phyloP scores from a whole-genome alignment of 2,113 vertebrate species.

The Protobothrops flavoviridis region DNA sequence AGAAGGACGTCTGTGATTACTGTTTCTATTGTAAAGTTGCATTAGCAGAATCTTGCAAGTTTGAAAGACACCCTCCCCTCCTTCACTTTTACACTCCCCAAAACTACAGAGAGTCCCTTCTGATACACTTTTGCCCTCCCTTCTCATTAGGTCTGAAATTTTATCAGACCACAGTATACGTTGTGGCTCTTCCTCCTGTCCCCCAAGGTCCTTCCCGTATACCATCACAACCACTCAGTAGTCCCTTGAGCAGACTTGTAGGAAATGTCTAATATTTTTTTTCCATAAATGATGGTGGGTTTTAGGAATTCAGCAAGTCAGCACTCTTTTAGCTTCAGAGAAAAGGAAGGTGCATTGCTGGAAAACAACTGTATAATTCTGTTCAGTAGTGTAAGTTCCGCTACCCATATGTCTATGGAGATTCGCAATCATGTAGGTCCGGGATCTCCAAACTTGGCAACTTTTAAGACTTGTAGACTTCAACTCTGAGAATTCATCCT shows the following conservation, averaged over 20 bases:
- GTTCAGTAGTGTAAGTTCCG: not conserved
- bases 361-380: not conserved
- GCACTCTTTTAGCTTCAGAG: not conserved
- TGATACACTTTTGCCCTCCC: not conserved
- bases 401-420: not conserved
- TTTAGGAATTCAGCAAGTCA: not conserved
- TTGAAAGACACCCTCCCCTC: not conserved
- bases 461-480: too few species aligned
- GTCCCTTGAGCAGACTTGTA: not conserved
- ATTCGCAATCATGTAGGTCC: not conserved
- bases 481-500: too few species aligned
- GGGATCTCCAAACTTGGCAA: not conserved
- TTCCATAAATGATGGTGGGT: not conserved
- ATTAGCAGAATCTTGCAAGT: not conserved
- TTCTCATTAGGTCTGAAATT: not conserved
- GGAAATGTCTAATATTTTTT: not conserved
- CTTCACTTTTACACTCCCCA: not conserved
- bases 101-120: not conserved
- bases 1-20: not conserved
- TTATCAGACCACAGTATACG: not conserved
- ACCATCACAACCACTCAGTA: not conserved
- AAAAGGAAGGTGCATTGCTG: not conserved
- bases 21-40: not conserved
- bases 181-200: not conserved
- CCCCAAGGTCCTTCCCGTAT: not conserved